Evolutionary conservation across 2,888 invertebrate genomes (phyloP).

Genomic region (Athalia cordata): DNA sequence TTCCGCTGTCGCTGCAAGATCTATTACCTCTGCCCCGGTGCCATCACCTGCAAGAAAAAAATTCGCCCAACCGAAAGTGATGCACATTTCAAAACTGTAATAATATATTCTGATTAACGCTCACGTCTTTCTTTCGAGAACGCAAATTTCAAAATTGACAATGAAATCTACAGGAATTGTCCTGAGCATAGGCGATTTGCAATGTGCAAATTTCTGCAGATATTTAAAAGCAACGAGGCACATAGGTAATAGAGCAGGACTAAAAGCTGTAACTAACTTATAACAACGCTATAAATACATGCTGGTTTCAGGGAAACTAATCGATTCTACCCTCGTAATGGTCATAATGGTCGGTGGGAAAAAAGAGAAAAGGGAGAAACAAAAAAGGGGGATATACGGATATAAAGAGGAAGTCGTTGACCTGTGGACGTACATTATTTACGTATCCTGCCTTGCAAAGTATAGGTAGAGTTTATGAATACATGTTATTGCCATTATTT

Average conservation of each 20-base stretch:
- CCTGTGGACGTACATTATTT: background rate
- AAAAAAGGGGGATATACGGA: too few relatives aligned
- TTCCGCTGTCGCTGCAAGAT: conserved; percentile 68
- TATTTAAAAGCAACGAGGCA: background rate
- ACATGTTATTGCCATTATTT: background rate
- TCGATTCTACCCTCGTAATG: conserved; percentile 21
- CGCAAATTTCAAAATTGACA: too few relatives aligned
- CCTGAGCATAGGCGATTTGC: too few relatives aligned
- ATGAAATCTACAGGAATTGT: too few relatives aligned
- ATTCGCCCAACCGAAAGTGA: too few relatives aligned
- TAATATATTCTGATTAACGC: too few relatives aligned
- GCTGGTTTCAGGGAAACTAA: conserved; percentile 20
- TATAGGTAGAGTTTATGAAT: background rate
- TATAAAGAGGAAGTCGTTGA: conserved; percentile 13
- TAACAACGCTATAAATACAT: too few relatives aligned
- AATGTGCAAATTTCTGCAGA: background rate
- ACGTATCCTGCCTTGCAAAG: too few relatives aligned
- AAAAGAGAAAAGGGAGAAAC: background rate
- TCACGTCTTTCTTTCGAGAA: too few relatives aligned
- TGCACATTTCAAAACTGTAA: background rate
- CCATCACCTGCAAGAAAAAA: conserved; percentile 53
- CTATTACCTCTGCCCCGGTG: conserved; percentile 58
- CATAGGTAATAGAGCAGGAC: too few relatives aligned
- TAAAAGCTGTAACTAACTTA: too few relatives aligned
- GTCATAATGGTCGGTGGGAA: conserved; percentile 8